Evolutionary conservation across 2,113 vertebrate species (phyloP), one percentile per base, ranked within the genome.

Genomic region (Budorcas taxicolor): DNA sequence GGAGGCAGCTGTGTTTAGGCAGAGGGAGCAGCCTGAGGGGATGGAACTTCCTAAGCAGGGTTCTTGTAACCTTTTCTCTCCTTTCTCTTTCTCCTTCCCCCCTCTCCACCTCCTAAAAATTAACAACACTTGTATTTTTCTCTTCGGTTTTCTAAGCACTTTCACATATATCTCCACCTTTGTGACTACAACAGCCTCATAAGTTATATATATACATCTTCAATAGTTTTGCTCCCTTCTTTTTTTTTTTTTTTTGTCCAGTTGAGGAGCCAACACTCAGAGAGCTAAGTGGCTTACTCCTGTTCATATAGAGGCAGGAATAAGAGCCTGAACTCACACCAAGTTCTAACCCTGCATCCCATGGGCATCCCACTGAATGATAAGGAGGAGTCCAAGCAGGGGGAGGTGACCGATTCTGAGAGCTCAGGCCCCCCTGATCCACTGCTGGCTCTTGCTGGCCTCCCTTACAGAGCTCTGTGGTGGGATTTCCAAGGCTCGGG

Each of bases 311-410:
- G 31, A 29, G 25, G 8, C 19, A 47, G 52, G 55, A 47, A 47
- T 50, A 36, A 33, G 17, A 27, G 50, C 33, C 40, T 40, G 27
- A 67, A 67, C 62, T 58, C 9, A 81, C 83, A 40, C 10, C 47
- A 87, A 53, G 12, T 21, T 67, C 87, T 93, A 33, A 15, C 31
- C 17, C 25, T 53, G 15, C 6, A 12, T 16, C 5, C 52, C n/a
- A 3, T 0, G 4, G 13, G 5, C 74, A 29, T 55, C 21, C 31
- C 25, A 3, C 23, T 36, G n/a, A 40, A 31, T 27, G 40, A 58
- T 0, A 21, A 11, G 0, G 27, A 53, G 15, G 10, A 29, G 19
- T 9, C 13, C 7, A 52, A 25, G 60, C 19, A 6, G 16, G 21
- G 14, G 23, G 14, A 10, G 16, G 13, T 11, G 25, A 40, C 5